A percentile compares a stretch with the other conserved stretches of the same genome.
Evolutionary conservation across 2,113 vertebrate genomes (phyloP).

Genomic region (Ardeotis arabs): DNA sequence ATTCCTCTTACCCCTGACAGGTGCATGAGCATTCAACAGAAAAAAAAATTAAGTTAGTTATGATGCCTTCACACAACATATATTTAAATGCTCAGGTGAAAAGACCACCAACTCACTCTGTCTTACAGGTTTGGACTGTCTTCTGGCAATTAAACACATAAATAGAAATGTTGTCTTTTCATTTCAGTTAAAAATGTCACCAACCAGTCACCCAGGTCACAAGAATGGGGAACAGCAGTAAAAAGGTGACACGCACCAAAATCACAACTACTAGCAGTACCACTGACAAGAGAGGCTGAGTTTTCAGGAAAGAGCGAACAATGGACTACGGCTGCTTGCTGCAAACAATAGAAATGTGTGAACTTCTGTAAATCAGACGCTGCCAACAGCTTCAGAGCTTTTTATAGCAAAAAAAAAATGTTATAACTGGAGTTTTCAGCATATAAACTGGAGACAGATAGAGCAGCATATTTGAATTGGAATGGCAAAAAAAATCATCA

Average conservation of each 20-base stretch:
- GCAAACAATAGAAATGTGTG: not conserved
- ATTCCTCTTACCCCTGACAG: not conserved
- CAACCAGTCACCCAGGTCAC: not conserved
- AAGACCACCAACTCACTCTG: not conserved
- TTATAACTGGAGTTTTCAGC: not conserved
- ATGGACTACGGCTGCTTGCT: not conserved
- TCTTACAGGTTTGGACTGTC: not conserved
- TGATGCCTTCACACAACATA: not conserved
- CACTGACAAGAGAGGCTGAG: not conserved
- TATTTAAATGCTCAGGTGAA: not conserved
- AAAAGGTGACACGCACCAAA: not conserved
- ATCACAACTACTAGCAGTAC: not conserved
- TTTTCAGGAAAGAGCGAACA: not conserved
- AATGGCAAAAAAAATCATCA: constrained; percentile 47
- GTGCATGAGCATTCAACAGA: not conserved
- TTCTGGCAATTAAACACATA: not conserved
- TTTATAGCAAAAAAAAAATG: not conserved
- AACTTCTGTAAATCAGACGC: not conserved
- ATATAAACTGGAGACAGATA: constrained; percentile 19
- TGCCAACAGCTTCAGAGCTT: not conserved
- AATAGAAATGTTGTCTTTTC: not conserved
- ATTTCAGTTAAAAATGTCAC: not conserved
- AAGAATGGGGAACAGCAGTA: not conserved
- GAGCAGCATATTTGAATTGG: constrained; percentile 9
- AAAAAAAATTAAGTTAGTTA: not conserved